These are phyloP conservation scores for Sphenopsis melanotis DNA, from an alignment of 2,797 vertebrate genomes.

Conservation along the genomic window DNA sequence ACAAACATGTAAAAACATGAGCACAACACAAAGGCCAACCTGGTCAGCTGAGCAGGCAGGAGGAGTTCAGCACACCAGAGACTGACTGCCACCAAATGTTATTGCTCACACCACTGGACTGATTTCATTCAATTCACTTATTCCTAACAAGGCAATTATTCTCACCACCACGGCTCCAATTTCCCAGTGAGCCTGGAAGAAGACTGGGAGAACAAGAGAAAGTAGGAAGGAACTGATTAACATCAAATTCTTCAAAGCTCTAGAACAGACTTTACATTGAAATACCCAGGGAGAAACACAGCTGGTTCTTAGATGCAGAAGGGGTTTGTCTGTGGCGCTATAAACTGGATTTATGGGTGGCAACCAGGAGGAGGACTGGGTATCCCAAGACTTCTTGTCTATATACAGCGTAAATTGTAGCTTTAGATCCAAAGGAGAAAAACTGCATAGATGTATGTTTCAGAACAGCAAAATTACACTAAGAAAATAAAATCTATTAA, in stretches of 20 bases:
- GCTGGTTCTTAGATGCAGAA: neutral
- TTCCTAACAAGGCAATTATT: neutral
- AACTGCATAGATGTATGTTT: neutral
- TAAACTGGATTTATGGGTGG: neutral
- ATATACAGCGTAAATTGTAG: fast-evolving
- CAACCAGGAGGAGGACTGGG: neutral
- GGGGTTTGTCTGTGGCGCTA: fast-evolving
- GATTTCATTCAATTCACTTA: neutral
- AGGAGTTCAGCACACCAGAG: neutral
- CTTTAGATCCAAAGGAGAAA: neutral
- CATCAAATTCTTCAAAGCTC: neutral
- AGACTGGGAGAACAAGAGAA: neutral
- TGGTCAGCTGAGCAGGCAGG: neutral
- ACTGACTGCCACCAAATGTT: neutral
- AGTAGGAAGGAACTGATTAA: neutral
- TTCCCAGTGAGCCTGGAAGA: neutral
- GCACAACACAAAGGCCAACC: neutral
- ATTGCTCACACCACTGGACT: neutral
- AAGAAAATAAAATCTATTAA: neutral
- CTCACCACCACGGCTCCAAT: neutral
- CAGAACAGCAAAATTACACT: neutral
- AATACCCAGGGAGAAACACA: neutral
- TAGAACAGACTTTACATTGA: neutral
- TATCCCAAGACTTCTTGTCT: neutral
- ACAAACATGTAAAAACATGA: neutral